phyloP scores from a whole-genome alignment of 1,140 invertebrate genomes.

The Rhagoletis pomonella region DNA sequence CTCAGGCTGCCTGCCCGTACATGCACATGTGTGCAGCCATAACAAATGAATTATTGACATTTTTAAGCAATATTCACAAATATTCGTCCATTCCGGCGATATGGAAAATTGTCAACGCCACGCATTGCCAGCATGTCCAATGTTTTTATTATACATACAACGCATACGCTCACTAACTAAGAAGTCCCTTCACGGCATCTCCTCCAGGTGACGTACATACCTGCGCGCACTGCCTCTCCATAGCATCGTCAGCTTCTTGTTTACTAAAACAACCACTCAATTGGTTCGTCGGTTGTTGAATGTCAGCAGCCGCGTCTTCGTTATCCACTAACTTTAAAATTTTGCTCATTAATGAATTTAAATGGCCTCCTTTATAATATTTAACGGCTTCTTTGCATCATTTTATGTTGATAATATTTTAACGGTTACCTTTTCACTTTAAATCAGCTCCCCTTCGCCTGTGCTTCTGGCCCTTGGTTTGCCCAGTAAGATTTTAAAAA shows the following conservation, averaged over 20 bases:
- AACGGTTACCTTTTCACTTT: conserved; percentile 52
- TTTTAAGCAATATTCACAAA: conserved; percentile 74
- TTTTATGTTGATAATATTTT: conserved; percentile 68
- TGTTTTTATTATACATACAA: neutral
- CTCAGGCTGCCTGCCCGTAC: conserved; percentile 57
- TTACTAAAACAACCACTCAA: neutral
- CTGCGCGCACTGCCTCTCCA: neutral
- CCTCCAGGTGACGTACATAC: too few relatives aligned
- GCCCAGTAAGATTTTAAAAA: neutral
- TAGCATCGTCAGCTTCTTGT: neutral
- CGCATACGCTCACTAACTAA: too few relatives aligned
- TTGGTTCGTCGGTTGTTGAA: neutral
- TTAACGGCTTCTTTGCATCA: conserved; percentile 73
- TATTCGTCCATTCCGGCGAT: conserved; percentile 61
- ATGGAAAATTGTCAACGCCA: conserved; percentile 73
- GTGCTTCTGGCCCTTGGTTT: too few relatives aligned
- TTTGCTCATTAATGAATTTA: conserved; percentile 73
- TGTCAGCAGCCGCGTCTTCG: neutral
- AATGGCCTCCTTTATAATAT: conserved; percentile 74
- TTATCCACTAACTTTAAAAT: conserved; percentile 33
- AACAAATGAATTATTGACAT: conserved; percentile 75
- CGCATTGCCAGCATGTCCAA: conserved; percentile 43
- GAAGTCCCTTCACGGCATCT: too few relatives aligned
- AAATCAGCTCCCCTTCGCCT: neutral
- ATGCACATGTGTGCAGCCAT: conserved; percentile 69